These are phyloP conservation scores for Drosophila macrothrix DNA, from an alignment of 2,888 invertebrate genomes.

Conservation along the genomic window DNA sequence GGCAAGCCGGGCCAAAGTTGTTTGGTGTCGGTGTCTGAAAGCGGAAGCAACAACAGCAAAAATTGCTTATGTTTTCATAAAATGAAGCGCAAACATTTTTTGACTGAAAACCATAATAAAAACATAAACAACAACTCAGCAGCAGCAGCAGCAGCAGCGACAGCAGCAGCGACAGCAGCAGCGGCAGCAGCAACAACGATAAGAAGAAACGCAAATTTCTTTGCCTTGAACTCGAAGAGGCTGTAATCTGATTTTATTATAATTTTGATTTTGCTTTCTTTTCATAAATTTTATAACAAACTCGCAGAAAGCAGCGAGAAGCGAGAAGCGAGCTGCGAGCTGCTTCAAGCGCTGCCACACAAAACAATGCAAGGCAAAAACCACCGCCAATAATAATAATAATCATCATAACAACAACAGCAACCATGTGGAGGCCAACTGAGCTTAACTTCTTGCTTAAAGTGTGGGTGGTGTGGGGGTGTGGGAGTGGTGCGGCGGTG, in stretches of 20 bases:
- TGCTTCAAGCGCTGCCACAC: constrained; percentile 17
- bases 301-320: constrained; percentile 30
- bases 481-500: background rate
- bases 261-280: constrained; percentile 82
- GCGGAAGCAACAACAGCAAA: constrained; percentile 43
- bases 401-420: constrained; percentile 57
- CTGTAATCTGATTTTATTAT: constrained; percentile 82
- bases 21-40: constrained; percentile 76
- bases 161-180: too few species aligned
- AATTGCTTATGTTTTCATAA: constrained; percentile 81
- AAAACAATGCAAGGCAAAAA: constrained; percentile 56
- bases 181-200: background rate
- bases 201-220: constrained; percentile 24
- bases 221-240: constrained; percentile 54
- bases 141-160: background rate
- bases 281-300: constrained; percentile 82
- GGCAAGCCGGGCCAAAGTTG: constrained; percentile 61
- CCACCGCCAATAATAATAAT: constrained; percentile 80
- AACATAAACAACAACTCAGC: constrained; percentile 47
- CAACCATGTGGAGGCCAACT: constrained; percentile 39
- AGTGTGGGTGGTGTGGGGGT: background rate
- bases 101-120: constrained; percentile 77
- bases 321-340: background rate
- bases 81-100: constrained; percentile 82
- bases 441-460: constrained; percentile 35